Conservation (phyloP, 2,113 vertebrate genomes). For the Archilochus colubris region DNA sequence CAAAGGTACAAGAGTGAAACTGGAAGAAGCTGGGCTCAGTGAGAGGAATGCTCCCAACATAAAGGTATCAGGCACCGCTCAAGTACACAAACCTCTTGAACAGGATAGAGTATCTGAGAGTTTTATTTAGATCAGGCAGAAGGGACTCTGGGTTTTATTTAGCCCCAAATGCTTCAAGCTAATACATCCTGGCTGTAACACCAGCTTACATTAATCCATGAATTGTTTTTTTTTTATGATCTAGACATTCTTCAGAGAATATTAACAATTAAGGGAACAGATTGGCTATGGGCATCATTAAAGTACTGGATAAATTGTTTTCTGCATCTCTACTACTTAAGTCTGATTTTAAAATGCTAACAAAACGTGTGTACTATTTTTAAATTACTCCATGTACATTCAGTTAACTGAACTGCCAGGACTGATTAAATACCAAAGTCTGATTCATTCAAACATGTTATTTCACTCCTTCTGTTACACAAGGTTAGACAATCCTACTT, state of each 20-base stretch:
- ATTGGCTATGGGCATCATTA: slow-evolving; percentile 1
- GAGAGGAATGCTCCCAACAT: neutral
- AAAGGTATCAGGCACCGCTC: neutral
- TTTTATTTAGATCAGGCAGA: slow-evolving; percentile 21
- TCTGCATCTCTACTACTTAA: neutral
- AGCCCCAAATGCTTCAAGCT: neutral
- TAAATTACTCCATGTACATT: neutral
- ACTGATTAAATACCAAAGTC: neutral
- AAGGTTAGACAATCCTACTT: neutral
- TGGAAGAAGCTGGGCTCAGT: neutral
- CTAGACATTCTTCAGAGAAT: neutral
- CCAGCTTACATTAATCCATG: neutral
- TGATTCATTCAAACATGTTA: neutral
- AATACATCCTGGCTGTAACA: neutral
- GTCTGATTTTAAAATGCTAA: neutral
- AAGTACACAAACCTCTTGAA: neutral
- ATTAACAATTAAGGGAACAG: neutral
- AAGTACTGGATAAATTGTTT: neutral
- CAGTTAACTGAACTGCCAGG: neutral
- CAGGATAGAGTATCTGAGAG: neutral
- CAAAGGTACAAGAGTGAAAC: neutral
- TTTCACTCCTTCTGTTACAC: neutral
- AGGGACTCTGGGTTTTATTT: neutral
- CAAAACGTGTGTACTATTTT: neutral
- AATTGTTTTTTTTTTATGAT: neutral